Evolutionary conservation across 2,888 invertebrate species (phyloP).

Genomic region (Metalampra italica): DNA sequence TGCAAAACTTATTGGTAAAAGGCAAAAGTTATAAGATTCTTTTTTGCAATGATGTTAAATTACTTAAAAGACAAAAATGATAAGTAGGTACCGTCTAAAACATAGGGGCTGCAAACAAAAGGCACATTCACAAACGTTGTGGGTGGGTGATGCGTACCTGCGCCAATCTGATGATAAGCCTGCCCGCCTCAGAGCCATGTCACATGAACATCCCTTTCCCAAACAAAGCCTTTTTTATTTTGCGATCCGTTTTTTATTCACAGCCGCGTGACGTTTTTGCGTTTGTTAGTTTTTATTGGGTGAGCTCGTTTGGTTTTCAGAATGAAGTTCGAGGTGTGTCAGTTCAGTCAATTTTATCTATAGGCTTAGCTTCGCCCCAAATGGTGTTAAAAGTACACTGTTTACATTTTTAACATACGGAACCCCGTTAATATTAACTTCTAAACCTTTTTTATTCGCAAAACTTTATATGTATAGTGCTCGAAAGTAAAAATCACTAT

Average conservation of each 20-base stretch:
- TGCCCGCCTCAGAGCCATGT: constrained; percentile 41
- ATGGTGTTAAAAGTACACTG: too few relatives aligned
- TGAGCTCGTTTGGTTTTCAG: background rate
- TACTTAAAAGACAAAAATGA: too few relatives aligned
- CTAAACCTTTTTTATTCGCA: too few relatives aligned
- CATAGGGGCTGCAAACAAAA: background rate
- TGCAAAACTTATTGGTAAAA: too few relatives aligned
- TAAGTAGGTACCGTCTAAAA: background rate
- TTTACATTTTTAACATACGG: too few relatives aligned
- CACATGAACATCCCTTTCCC: constrained; percentile 53
- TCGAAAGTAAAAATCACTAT: too few relatives aligned
- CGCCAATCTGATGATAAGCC: constrained; percentile 52
- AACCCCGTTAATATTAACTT: too few relatives aligned
- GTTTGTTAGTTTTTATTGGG: constrained; percentile 18
- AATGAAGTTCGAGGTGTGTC: background rate
- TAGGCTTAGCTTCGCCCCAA: too few relatives aligned
- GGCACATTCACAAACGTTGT: background rate
- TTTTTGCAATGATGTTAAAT: too few relatives aligned
- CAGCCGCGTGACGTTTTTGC: constrained; percentile 24
- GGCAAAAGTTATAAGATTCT: too few relatives aligned
- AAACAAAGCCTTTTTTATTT: constrained; percentile 43
- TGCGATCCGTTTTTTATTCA: constrained; percentile 46
- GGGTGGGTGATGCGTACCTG: constrained; percentile 13
- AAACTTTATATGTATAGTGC: too few relatives aligned
- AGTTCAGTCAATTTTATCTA: background rate